Evolutionary conservation across 1,140 invertebrate species (phyloP).

Genomic region (Asbolus verrucosus): DNA sequence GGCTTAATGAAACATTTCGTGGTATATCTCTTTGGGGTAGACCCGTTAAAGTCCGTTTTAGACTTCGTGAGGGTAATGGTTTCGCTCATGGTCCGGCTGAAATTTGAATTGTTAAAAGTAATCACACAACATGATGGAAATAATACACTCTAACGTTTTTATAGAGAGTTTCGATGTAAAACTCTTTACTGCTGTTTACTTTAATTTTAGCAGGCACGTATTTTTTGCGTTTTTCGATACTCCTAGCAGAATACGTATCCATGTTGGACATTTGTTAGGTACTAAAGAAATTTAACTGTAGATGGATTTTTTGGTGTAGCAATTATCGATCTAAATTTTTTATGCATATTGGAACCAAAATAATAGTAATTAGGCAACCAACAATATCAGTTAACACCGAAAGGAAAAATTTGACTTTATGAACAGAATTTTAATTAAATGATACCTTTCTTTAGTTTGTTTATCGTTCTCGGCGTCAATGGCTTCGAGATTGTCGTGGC

Average conservation of each 20-base stretch:
- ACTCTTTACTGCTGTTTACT: conserved; percentile 18
- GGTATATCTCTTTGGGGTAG: conserved; percentile 50
- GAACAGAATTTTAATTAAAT: too few relatives aligned
- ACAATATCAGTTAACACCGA: background rate
- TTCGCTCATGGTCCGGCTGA: conserved; percentile 38
- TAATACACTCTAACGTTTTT: conserved; percentile 47
- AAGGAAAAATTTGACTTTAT: too few relatives aligned
- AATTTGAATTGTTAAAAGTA: conserved; percentile 35
- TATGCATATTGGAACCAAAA: background rate
- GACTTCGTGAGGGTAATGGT: conserved; percentile 38
- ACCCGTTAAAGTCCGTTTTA: conserved; percentile 48
- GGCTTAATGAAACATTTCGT: conserved; percentile 53
- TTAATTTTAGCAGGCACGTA: conserved; percentile 48
- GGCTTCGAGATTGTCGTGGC: conserved; percentile 3
- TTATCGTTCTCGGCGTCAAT: too few relatives aligned
- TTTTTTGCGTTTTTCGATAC: conserved; percentile 48
- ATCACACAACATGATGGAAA: background rate
- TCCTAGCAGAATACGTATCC: too few relatives aligned
- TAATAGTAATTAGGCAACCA: conserved; percentile 3
- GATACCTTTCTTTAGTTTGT: conserved; percentile 26
- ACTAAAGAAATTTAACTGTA: too few relatives aligned
- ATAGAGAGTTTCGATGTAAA: conserved; percentile 42
- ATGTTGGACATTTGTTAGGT: too few relatives aligned
- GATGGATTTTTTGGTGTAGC: too few relatives aligned
- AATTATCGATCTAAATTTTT: too few relatives aligned